Evolutionary conservation across 2,797 vertebrate species (phyloP).

Genomic region (Chaetodon trifasciatus): DNA sequence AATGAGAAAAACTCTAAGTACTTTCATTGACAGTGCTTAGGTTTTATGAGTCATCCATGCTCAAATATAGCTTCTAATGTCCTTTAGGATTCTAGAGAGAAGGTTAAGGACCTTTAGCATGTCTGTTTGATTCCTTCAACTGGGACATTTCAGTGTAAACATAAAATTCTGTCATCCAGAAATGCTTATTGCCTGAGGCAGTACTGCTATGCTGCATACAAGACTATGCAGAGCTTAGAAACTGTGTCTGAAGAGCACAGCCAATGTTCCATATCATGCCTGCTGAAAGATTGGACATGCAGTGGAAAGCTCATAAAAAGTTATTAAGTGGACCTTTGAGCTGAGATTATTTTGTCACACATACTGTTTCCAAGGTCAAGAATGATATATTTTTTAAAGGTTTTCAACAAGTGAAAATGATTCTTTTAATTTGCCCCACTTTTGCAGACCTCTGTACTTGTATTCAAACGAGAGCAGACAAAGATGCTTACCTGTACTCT

Average conservation of each 20-base stretch:
- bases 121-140: conserved; percentile 24
- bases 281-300: too few species aligned
- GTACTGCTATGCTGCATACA: not conserved
- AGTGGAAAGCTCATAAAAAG: not conserved
- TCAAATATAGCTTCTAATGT: conserved; percentile 26
- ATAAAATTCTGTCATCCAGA: conserved; percentile 13
- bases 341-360: not conserved
- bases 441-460: not conserved
- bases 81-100: conserved; percentile 15
- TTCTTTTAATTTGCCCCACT: not conserved
- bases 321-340: not conserved
- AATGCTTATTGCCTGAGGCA: conserved; percentile 19
- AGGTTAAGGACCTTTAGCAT: not conserved
- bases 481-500: conserved; percentile 91
- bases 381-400: not conserved
- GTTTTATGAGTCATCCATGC: conserved; percentile 18
- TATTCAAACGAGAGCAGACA: not conserved
- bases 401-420: conserved; percentile 4
- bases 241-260: not conserved
- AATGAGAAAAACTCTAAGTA: conserved; percentile 14
- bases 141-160: conserved; percentile 28
- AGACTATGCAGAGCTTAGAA: conserved; percentile 4
- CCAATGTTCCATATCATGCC: not conserved
- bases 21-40: conserved; percentile 8
- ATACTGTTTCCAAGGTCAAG: not conserved